These are phyloP conservation scores for Callocephalon fimbriatum DNA, from an alignment of 2,113 vertebrate species.

Conservation along the genomic window DNA sequence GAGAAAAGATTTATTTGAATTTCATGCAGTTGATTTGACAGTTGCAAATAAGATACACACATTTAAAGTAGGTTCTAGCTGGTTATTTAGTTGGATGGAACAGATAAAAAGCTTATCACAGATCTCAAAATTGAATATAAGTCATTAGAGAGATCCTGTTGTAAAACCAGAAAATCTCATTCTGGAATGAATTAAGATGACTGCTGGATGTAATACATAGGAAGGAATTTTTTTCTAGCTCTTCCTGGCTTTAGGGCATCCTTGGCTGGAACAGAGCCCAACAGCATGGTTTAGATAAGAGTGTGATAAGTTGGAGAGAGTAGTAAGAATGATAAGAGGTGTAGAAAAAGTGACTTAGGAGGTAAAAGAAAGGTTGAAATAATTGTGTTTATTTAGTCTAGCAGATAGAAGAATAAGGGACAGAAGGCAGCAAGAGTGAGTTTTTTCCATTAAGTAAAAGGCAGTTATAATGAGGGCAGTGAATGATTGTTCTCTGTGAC, in stretches of 20 bases:
- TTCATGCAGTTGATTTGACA: neutral
- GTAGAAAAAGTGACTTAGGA: neutral
- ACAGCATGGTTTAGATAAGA: neutral
- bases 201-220: neutral
- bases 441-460: neutral
- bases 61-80: neutral
- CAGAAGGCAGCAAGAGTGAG: neutral
- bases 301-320: neutral
- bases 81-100: neutral
- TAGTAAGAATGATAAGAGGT: neutral
- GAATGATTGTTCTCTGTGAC: neutral
- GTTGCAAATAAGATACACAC: neutral
- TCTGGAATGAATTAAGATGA: neutral
- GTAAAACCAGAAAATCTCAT: neutral
- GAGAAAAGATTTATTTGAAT: neutral
- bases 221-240: neutral
- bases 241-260: neutral
- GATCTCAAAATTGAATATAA: neutral
- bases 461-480: neutral
- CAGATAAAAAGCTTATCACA: neutral
- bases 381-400: neutral
- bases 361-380: neutral
- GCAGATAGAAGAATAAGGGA: neutral
- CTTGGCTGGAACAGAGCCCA: neutral
- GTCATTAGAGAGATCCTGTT: neutral